Percentiles rank a stretch among this genome's conserved stretches.
These are phyloP conservation scores for Idaea biselata DNA, from an alignment of 2,888 invertebrate species.

Conservation along the genomic window DNA sequence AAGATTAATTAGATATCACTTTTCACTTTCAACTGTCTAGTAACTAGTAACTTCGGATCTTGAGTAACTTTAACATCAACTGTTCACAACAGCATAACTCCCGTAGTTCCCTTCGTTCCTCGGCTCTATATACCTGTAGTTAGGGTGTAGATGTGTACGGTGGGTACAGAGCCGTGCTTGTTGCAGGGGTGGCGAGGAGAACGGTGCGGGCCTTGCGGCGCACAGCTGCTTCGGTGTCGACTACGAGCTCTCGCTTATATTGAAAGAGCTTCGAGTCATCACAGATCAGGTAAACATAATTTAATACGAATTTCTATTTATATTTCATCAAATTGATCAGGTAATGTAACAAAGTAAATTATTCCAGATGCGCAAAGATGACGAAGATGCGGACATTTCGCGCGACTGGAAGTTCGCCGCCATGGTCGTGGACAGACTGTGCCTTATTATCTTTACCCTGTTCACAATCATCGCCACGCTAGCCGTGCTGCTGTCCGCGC, in stretches of 20 bases:
- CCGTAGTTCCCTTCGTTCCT: slow-evolving; percentile 75
- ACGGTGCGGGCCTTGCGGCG: slow-evolving; percentile 88
- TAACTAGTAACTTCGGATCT: slow-evolving; percentile 50
- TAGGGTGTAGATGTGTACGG: slow-evolving; percentile 66
- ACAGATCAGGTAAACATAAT: slow-evolving; percentile 86
- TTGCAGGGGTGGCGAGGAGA: slow-evolving; percentile 81
- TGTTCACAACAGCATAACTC: slow-evolving; percentile 61
- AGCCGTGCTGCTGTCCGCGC: slow-evolving; percentile 97
- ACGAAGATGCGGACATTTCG: slow-evolving; percentile 95
- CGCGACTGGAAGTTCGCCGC: slow-evolving; percentile 99
- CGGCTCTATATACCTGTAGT: slow-evolving; percentile 71
- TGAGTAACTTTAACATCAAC: slow-evolving; percentile 52
- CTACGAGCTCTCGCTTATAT: slow-evolving; percentile 96
- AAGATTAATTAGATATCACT: slow-evolving; percentile 42
- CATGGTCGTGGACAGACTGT: slow-evolving; percentile 99
- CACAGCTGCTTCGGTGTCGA: slow-evolving; percentile 94
- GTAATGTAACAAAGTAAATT: slow-evolving; percentile 6
- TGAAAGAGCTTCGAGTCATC: slow-evolving; percentile 96
- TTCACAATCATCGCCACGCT: slow-evolving; percentile 98
- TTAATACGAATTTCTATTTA: neutral
- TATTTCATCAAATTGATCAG: neutral
- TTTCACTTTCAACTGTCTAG: slow-evolving; percentile 36
- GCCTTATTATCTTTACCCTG: slow-evolving; percentile 99
- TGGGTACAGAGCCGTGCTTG: slow-evolving; percentile 65
- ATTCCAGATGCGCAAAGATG: slow-evolving; percentile 93